These are phyloP conservation scores for Drosophila erecta DNA, from an alignment of 1,140 invertebrate genomes.

Conservation along the genomic window DNA sequence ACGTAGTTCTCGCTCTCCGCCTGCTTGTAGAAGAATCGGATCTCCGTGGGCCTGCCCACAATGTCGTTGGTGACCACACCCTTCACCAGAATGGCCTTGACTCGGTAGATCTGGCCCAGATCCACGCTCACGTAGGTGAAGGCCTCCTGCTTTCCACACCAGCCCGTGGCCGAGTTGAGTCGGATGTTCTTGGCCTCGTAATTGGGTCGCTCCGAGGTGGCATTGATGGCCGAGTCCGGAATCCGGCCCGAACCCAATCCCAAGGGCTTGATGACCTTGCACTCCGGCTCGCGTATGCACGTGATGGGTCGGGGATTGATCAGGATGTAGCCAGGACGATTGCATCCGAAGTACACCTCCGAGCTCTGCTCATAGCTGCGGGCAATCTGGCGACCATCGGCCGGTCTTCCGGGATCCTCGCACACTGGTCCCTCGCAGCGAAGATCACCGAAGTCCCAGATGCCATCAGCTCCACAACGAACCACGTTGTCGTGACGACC, in stretches of 20 bases:
- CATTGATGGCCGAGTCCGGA: conserved; percentile 97
- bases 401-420: conserved; percentile 96
- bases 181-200: conserved; percentile 96
- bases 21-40: conserved; percentile 98
- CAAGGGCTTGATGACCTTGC: conserved; percentile 95
- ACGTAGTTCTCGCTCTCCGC: conserved; percentile 97
- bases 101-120: conserved; percentile 94
- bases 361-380: conserved; percentile 97
- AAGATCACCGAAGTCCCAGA: conserved; percentile 98
- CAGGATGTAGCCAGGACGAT: conserved; percentile 95
- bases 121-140: conserved; percentile 98
- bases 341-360: conserved; percentile 95
- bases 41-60: conserved; percentile 96
- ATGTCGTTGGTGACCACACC: conserved; percentile 98
- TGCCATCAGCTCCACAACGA: conserved; percentile 94
- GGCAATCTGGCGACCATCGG: conserved; percentile 95
- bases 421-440: conserved; percentile 98
- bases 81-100: conserved; percentile 96
- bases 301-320: conserved; percentile 95
- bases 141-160: conserved; percentile 97
- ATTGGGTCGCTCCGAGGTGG: conserved; percentile 95
- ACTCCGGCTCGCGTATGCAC: conserved; percentile 96
- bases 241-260: conserved; percentile 96
- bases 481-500: conserved; percentile 96
- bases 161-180: conserved; percentile 97